Base-by-base conservation (phyloP, 1,140 invertebrate species). In the Apis mellifera region DNA sequence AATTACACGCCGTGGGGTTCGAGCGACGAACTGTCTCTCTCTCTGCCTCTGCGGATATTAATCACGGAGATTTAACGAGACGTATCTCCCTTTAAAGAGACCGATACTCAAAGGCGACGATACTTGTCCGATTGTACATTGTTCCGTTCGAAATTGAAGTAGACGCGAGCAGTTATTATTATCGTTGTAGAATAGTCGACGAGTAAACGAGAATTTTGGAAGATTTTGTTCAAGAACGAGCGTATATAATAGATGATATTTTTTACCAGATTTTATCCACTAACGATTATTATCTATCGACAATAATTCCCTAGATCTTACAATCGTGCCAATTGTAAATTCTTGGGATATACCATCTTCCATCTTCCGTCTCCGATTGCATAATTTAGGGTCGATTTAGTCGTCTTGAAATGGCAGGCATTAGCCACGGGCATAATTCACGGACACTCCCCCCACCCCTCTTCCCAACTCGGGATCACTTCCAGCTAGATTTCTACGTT, bases 361-460 rank as follows among this genome's bases (percentile, higher is more conserved):
- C 73, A 68, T 71, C 86, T 42, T 42, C 32, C 7, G 32, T 57
- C 60, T 54, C 55, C 59, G 76, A 62, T 85, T 86, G 83, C 78
- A 85, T 89, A 86, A 89, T 88, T 86, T 72, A 82, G 80, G 82
- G 86, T 78, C 89, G 89, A 91, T 91, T 88, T 86, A 80, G 82
- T 78, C 32, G 83, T 83, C 83, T 74, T 79, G 84, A 82, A 87
- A 90, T 90, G 86, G 84, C 84, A 78, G 81, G 81, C 82, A 88
- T 90, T 89, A 90, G 73, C 83, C 80, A 80, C 75, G 85, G 82
- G 78, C 84, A 90, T 91, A 90, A 91, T 88, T 91, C 89, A 89
- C 89, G 64, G 83, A 85, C 85, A 83, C 81, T 83, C 78, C 82
- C 81, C 65, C 4, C 32, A 2, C 32, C 5, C 32, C 32, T 42